Base-by-base conservation (phyloP, 1,140 invertebrate genomes). In the Macrosteles quadrilineatus region DNA sequence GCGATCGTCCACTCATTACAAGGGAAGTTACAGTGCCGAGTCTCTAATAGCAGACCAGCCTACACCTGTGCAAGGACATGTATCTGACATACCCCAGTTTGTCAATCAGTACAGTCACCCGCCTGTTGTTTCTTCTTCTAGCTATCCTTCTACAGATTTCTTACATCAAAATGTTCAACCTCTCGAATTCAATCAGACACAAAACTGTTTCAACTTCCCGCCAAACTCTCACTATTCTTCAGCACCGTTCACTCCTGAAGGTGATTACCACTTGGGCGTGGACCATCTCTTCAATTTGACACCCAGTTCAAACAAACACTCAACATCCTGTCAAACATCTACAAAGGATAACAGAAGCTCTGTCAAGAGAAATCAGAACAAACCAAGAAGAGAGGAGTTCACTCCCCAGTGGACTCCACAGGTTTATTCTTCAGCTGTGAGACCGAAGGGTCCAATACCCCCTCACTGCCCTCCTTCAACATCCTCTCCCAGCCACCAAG, bases 1-100 rank as follows among this genome's bases (percentile, higher is more conserved):
- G 59, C 1, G 32, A 9, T 32, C 17, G 4, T 45, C 68, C 11
- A 25, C 55, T 27, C 66, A 66, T 21, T 75, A 70, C 66, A 75
- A 73, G 70, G 86, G 82, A 57, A 87, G 83, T 77, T 87, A 87
- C 65, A 87, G 85, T 2, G 86, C 86, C 0, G 86, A 87, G 70
- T 84, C 85, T 17, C 73, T 87, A 12, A 87, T 87, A 55, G 81
- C 82, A 17, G 59, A 81, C 74, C 45, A 84, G 74, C 64, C 77
- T 63, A 30, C 81, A 71, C 72, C 76, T 80, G 65, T 80, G 77
- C 3, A 80, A 82, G 78, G 75, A 29, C 77, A 72, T 68, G 74
- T 66, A 21, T 53, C 59, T 53, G 76, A 74, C 76, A 75, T 73
- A 73, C 70, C 50, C 76, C 76, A 63, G 75, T 77, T 21, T 73